These are phyloP conservation scores for Phrixothrix hirtus DNA, from an alignment of 2,888 invertebrate genomes.

Conservation along the genomic window DNA sequence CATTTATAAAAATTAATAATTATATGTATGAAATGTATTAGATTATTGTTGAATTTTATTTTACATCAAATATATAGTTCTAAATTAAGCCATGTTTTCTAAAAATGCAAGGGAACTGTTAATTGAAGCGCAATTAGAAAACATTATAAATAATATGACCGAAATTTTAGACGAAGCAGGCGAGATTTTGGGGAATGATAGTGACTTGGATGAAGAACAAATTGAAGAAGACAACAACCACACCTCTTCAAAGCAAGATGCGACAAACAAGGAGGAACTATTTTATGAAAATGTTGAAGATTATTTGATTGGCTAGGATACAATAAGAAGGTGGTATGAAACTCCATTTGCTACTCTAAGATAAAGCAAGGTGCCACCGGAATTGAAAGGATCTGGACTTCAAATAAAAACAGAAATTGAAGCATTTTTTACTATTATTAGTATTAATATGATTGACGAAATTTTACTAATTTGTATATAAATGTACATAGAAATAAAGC, in stretches of 20 bases:
- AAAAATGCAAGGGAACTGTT: background rate
- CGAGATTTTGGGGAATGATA: too few relatives aligned
- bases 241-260: too few relatives aligned
- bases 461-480: background rate
- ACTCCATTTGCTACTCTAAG: background rate
- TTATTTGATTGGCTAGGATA: too few relatives aligned
- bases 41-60: too few relatives aligned
- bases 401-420: background rate
- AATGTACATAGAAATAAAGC: background rate
- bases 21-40: background rate
- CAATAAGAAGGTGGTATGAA: too few relatives aligned
- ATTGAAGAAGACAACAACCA: too few relatives aligned
- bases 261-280: too few relatives aligned
- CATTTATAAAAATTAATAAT: background rate
- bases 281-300: too few relatives aligned
- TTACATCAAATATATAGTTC: constrained; percentile 1
- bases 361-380: background rate
- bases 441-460: background rate
- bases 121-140: constrained; percentile 1
- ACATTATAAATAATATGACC: constrained; percentile 1
- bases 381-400: background rate
- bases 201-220: too few relatives aligned
- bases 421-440: background rate
- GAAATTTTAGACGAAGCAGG: background rate
- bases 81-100: background rate